Conservation (phyloP, 2,113 vertebrate genomes). For the Onychostoma macrolepis region DNA sequence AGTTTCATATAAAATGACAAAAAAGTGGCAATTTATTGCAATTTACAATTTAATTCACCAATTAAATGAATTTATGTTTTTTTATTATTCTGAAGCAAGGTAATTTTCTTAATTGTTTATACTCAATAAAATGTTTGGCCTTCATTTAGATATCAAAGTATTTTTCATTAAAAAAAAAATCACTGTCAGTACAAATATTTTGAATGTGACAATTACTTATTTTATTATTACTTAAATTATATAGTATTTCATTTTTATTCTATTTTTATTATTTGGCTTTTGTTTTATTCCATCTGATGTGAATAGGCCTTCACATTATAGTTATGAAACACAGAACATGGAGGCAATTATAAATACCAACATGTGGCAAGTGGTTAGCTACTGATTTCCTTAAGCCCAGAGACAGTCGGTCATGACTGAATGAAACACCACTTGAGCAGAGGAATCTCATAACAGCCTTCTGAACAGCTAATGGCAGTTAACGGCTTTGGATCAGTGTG, state of each 20-base stretch:
- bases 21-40: background rate
- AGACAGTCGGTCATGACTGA: background rate
- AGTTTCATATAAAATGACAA: background rate
- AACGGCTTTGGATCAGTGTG: background rate
- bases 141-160: background rate
- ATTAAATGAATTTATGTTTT: too few relatives aligned
- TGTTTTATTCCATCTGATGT: background rate
- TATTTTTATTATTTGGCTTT: background rate
- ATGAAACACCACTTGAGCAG: background rate
- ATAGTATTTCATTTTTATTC: too few relatives aligned
- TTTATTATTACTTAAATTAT: too few relatives aligned
- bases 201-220: too few relatives aligned
- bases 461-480: conserved; percentile 6
- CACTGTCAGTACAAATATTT: too few relatives aligned
- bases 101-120: background rate
- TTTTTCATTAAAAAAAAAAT: too few relatives aligned
- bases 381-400: background rate
- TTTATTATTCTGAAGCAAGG: background rate
- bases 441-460: background rate
- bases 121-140: background rate
- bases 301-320: background rate
- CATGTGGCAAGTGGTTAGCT: background rate
- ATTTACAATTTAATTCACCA: background rate
- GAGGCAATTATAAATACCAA: background rate
- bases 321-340: conserved; percentile 12